phyloP scores from a whole-genome alignment of 2,888 invertebrate genomes.

The Dione vanillae region DNA sequence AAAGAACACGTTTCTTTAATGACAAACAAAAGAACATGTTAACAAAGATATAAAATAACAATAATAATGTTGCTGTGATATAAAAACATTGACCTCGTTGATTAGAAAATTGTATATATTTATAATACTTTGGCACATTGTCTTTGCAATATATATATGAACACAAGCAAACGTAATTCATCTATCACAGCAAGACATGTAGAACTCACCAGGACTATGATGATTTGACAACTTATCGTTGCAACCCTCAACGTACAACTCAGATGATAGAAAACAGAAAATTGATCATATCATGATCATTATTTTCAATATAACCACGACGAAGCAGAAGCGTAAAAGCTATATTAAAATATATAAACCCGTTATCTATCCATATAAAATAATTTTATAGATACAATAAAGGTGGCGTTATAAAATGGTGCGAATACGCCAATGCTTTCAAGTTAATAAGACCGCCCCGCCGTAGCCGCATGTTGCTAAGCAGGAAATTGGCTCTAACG shows the following conservation, averaged over 20 bases:
- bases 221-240: too few species aligned
- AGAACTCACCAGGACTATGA: not conserved
- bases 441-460: constrained; percentile 27
- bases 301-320: not conserved
- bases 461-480: constrained; percentile 13
- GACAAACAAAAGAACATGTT: too few species aligned
- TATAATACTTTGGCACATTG: not conserved
- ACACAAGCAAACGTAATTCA: too few species aligned
- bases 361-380: constrained; percentile 20
- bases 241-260: too few species aligned
- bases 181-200: not conserved
- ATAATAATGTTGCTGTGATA: too few species aligned
- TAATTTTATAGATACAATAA: constrained; percentile 36
- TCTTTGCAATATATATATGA: not conserved
- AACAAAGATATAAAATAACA: too few species aligned
- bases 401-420: constrained; percentile 31
- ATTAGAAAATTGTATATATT: not conserved
- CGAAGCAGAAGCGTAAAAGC: not conserved
- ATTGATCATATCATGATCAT: not conserved
- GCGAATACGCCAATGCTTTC: constrained; percentile 34
- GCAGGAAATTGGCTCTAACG: constrained; percentile 28
- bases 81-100: too few species aligned
- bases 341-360: constrained; percentile 10
- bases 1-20: too few species aligned
- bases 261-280: not conserved